Evolutionary conservation across 2,888 invertebrate genomes (phyloP), one percentile per base, ranked within the genome.

Genomic region (Ethmia dodecea): DNA sequence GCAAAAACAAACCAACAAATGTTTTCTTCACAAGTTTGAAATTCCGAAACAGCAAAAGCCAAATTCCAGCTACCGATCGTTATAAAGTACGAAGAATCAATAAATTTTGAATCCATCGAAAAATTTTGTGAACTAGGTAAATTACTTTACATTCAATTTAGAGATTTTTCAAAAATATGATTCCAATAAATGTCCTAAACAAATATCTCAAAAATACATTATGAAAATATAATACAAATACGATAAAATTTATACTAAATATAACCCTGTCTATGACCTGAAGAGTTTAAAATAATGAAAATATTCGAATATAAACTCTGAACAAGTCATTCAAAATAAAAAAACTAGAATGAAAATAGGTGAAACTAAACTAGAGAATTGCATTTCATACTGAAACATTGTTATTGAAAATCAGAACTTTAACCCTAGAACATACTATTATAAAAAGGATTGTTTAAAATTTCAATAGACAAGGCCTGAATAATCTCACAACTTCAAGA

Each of bases 181-280:
- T 75, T 80, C 77, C 79, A 78, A 80, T 81, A 79, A 80, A 78
- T 64, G 74, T 76, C 65, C 75, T 83, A 81, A 86, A 84, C 74
- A 71, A 86, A 86, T 71, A 60, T 84, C 83, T 81, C 84, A 86
- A 86, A 86, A 84, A 86, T 83, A 83, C 75, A 55, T 83, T 84
- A 81, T 83, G 84, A 83, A 86, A 86, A 86, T 86, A 81, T 84
- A 84, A 84, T 83, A 81, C 79, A 76, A 78, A 86, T 80, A 81
- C 80, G 80, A 80, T 84, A 86, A 83, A 84, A 81, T 84, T 84
- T 84, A 84, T 80, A 84, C 84, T 86, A 83, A 84, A 84, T 84
- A 80, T 83, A 84, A 86, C 86, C 86, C 86, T 86, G 86, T 84
- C 83, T 84, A 84, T 84, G 86, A 86, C 86, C 86, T 86, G 86